Conservation (phyloP, 2,797 vertebrate genomes). For the Falco cherrug region DNA sequence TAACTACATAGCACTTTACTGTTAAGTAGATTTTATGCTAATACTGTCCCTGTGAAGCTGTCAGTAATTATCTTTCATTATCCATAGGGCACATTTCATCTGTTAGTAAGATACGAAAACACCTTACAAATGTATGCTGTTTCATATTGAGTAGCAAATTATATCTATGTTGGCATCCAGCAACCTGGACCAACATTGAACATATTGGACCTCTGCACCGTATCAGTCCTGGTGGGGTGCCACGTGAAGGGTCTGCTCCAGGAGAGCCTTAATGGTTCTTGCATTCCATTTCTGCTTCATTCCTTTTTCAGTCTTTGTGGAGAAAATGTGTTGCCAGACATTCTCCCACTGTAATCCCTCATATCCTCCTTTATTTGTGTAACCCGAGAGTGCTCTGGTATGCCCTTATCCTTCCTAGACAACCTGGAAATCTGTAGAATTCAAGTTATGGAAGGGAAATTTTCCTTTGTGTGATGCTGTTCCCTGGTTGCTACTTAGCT, state of each 20-base stretch:
- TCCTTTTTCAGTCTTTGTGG: background rate
- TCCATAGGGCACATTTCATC: background rate
- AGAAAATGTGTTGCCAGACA: background rate
- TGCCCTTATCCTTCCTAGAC: background rate
- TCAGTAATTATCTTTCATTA: background rate
- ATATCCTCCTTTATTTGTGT: background rate
- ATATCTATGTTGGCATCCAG: background rate
- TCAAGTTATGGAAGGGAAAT: background rate
- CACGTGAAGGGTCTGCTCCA: background rate
- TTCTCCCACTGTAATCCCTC: background rate
- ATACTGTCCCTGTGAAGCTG: background rate
- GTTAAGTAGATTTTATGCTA: background rate
- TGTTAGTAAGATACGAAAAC: background rate
- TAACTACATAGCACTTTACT: background rate
- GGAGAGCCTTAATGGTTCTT: background rate
- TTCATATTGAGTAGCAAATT: background rate
- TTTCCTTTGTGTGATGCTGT: background rate
- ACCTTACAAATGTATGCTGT: background rate
- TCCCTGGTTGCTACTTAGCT: background rate
- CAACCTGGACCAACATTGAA: background rate
- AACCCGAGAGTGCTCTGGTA: background rate
- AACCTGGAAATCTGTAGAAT: background rate
- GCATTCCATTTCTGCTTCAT: background rate
- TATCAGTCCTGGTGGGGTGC: background rate
- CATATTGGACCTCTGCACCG: background rate